Conservation (phyloP, 2,797 vertebrate species). For the Sebastes paucispinis region DNA sequence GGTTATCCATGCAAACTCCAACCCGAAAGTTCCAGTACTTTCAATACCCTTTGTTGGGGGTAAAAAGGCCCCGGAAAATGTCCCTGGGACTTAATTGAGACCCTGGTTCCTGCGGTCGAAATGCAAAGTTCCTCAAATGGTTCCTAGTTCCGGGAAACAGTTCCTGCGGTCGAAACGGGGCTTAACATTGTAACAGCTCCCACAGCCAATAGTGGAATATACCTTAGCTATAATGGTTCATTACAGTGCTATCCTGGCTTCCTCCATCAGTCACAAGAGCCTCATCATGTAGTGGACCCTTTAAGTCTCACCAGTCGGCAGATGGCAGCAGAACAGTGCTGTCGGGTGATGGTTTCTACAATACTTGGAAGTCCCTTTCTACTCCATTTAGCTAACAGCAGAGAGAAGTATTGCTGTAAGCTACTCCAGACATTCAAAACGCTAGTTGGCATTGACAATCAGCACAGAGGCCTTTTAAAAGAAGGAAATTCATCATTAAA, state of each 20-base stretch:
- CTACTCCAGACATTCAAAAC: not conserved
- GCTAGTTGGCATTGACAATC: not conserved
- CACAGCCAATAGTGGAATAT: not conserved
- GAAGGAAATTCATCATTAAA: not conserved
- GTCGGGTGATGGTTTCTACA: not conserved
- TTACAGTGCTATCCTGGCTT: not conserved
- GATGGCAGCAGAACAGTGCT: not conserved
- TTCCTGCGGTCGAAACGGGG: too few relatives aligned
- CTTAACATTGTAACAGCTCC: not conserved
- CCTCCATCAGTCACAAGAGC: not conserved
- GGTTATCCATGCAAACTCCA: too few relatives aligned
- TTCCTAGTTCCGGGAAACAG: too few relatives aligned
- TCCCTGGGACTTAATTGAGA: too few relatives aligned
- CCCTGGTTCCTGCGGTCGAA: too few relatives aligned
- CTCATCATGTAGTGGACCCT: not conserved
- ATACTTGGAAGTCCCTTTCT: not conserved
- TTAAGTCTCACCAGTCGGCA: not conserved
- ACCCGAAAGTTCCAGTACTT: too few relatives aligned
- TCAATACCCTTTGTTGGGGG: too few relatives aligned
- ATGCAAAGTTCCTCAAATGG: too few relatives aligned
- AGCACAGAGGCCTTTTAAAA: not conserved
- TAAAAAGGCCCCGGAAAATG: too few relatives aligned
- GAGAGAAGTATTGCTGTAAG: not conserved
- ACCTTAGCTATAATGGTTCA: not conserved
- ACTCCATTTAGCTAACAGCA: not conserved